Evolutionary conservation across 2,888 invertebrate species (phyloP), one percentile per base, ranked within the genome.

Genomic region (Ypsolopha sequella): DNA sequence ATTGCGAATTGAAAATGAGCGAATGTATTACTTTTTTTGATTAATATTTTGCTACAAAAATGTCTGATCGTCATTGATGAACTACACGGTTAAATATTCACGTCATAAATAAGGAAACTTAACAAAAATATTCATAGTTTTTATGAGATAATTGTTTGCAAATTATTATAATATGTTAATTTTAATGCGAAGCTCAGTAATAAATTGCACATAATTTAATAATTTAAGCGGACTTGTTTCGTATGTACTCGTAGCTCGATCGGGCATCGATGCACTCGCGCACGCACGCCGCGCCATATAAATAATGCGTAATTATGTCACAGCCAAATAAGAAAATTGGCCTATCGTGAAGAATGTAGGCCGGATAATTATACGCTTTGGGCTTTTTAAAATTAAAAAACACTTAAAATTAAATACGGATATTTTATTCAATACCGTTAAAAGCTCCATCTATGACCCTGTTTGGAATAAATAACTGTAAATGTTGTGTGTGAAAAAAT

Each of bases 141-240:
- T 73, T 66, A 73, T 75, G 64, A 70, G 68, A 77, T 80, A 79
- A 78, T 78, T 75, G 68, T 74, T 73, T 67, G 68, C 58, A 71
- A 77, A 77, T 77, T 69, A 72, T 68, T 70, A 64, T 52, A 52
- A 50, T 72, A 69, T 66, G 72, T 70, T 78, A 77, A 76, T 76
- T 70, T 36, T 71, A 74, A 70, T 72, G 61, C 65, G 63, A 68
- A 64, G 70, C 67, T 68, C 59, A 65, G 73, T 65, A 71, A 75
- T 73, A 79, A 80, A 80, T 78, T 81, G 73, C 70, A 70, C 64
- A 61, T 74, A 76, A 78, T 77, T 79, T 74, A 39, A 39, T n/a
- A 39, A 39, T 39, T 50, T 41, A 48, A 43, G 51, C 41, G 33
- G 36, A 14, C 48, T n/a, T 35, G 39, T 11, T 38, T n/a, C 39